Base-by-base conservation (phyloP, 2,797 vertebrate species). In the Menidia menidia region DNA sequence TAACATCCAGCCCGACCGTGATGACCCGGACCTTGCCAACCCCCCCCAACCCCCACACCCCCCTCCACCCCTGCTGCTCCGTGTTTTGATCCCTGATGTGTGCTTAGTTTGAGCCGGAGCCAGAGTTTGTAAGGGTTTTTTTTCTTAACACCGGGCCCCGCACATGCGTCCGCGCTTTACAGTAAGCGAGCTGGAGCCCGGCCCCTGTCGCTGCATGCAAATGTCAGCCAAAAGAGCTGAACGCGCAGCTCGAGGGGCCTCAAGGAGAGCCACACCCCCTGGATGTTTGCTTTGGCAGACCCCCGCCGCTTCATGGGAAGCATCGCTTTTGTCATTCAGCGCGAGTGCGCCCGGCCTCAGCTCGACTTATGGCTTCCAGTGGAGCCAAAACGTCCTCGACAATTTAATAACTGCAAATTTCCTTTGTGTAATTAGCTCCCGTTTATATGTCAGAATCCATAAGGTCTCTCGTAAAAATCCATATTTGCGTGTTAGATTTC, bases 281-380 rank as follows among this genome's bases (percentile, higher is more conserved):
- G 73, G 81, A 61, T 86, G 87, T 91, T 93, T 87, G 81, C 80
- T 72, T 92, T 93, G 93, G 92, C 89, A 44, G 76, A 80, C 72
- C 78, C 78, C 47, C 10, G 15, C 16, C 72, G 73, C 79, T 71
- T 86, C 90, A 82, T 66, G 88, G 91, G 88, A 92, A 93, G 92
- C 89, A 93, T 92, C 88, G 83, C 88, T 85, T 85, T 82, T 91
- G 90, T 92, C 88, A 80, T 90, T 82, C 82, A 68, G 64, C 73
- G 61, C 80, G 62, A 74, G 64, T 53, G 60, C 58, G 68, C 78
- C 80, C 64, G 33, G 68, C 72, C 66, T 47, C 71, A 58, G 69
- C 57, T 73, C 67, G 65, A 75, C 51, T 85, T 81, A 79, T 16
- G 18, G 77, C 77, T 76, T 82, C 39, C 71, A 66, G 60, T 54